Evolutionary conservation across 2,888 invertebrate species (phyloP), one percentile per base, ranked within the genome.

Genomic region (Ormia ochracea): DNA sequence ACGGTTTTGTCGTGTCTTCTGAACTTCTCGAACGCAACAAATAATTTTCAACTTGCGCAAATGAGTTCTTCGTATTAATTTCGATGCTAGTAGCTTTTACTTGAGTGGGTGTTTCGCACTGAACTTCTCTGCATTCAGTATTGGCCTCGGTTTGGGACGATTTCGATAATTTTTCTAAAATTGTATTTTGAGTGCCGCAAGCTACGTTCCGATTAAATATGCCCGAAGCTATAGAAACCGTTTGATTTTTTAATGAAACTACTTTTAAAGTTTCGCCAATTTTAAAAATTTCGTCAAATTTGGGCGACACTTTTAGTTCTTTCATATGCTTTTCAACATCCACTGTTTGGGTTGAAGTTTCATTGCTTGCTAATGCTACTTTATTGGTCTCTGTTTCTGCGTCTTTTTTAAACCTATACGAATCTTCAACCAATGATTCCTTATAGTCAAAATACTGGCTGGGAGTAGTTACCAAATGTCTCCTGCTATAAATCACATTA

Each of bases 1-100:
- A 28, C 2, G 14, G 14, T 48, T 65, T n/a, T 9, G 26, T n/a
- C 3, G 21, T 17, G n/a, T 59, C 52, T 10, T 43, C 43, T 12
- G 33, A 0, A 56, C 10, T 17, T 12, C 3, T n/a, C 3, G 4
- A 56, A 19, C n/a, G 10, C 14, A 26, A 26, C 43, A 52, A 58
- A 41, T 75, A 31, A n/a, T 17, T 19, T 54, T 54, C 19, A 12
- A 38, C 41, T 50, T 70, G 76, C n/a, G 59, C 50, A 58, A 19
- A 14, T 3, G 52, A 52, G 43, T 61, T 33, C 41, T 31, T 52
- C 0, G 50, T 28, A 43, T 17, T 41, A 2, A 36, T 19, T 12
- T 80, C 76, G 2, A 72, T 76, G 21, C 76, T 72, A 5, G 58
- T 52, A 2, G 63, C n/a, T 28, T 45, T 61, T 3, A 19, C 6